phyloP scores from a whole-genome alignment of 1,140 invertebrate species.

The Melipona quadrifasciata region DNA sequence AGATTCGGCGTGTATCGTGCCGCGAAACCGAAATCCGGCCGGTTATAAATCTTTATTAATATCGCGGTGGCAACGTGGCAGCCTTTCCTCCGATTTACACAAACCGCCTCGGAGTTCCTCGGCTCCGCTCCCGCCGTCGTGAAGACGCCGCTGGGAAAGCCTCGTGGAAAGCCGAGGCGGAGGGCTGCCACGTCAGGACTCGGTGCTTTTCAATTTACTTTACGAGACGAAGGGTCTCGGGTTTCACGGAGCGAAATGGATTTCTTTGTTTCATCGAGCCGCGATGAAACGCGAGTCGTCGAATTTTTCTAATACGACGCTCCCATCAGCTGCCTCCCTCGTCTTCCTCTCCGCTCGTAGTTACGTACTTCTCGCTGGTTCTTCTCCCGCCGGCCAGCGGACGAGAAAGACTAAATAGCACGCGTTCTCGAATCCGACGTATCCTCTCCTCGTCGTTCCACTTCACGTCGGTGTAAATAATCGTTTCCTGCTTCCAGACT shows the following conservation, averaged over 20 bases:
- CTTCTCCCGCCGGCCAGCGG: conserved; percentile 9
- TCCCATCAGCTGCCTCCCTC: conserved; percentile 16
- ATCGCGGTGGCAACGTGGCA: background rate
- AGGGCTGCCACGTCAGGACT: conserved; percentile 1
- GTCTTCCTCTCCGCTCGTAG: background rate
- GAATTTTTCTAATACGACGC: conserved; percentile 63
- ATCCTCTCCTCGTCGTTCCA: conserved; percentile 14
- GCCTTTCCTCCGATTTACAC: conserved; percentile 32
- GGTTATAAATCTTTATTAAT: conserved; percentile 58
- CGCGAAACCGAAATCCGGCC: background rate
- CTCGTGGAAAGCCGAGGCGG: conserved; percentile 19
- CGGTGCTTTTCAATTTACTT: conserved; percentile 61
- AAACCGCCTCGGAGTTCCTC: conserved; percentile 30
- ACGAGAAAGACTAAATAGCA: conserved; percentile 32
- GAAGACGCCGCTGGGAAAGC: conserved; percentile 12
- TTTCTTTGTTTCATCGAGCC: conserved; percentile 62
- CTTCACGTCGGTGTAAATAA: conserved; percentile 40
- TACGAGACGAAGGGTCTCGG: conserved; percentile 29
- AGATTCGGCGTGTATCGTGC: background rate
- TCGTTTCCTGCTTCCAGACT: conserved; percentile 8
- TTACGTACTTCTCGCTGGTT: too few species aligned
- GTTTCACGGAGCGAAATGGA: conserved; percentile 43
- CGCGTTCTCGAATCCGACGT: background rate
- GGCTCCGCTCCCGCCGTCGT: background rate
- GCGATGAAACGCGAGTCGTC: conserved; percentile 64